Percentiles rank a stretch among this genome's conserved stretches.
phyloP scores from a whole-genome alignment of 2,888 invertebrate species.

The Pyralis farinalis region DNA sequence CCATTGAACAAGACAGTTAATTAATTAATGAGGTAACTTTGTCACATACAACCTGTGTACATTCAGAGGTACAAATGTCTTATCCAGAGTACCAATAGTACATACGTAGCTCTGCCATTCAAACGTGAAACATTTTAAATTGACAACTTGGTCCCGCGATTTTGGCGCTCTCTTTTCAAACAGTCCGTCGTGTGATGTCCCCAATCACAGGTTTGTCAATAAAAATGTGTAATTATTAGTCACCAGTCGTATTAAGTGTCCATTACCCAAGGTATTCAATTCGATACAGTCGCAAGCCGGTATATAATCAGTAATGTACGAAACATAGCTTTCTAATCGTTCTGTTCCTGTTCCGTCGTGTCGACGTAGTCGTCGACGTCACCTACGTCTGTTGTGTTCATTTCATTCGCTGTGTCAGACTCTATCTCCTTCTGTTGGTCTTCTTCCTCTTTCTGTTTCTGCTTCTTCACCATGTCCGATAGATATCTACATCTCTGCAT shows the following conservation, averaged over 20 bases:
- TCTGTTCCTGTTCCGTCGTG: background rate
- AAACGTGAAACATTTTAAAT: too few relatives aligned
- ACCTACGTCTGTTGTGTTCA: background rate
- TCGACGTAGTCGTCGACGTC: background rate
- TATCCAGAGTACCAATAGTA: too few relatives aligned
- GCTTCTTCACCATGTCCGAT: conserved; percentile 91
- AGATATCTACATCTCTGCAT: conserved; percentile 92
- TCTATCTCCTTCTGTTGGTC: conserved; percentile 37
- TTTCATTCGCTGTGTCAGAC: background rate
- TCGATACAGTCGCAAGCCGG: background rate
- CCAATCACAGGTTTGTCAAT: background rate
- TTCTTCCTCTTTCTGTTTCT: conserved; percentile 77
- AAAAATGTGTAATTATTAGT: background rate
- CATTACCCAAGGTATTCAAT: background rate
- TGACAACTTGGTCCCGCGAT: too few relatives aligned
- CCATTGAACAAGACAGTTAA: too few relatives aligned
- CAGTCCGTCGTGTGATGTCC: background rate
- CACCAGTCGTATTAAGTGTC: background rate
- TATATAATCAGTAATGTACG: background rate
- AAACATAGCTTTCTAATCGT: background rate
- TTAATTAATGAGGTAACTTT: too few relatives aligned
- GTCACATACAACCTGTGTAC: too few relatives aligned
- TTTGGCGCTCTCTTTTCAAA: too few relatives aligned
- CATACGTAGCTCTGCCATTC: too few relatives aligned
- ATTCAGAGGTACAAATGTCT: too few relatives aligned